Percentiles rank a stretch among this genome's conserved stretches.
phyloP scores from a whole-genome alignment of 2,888 invertebrate genomes.

The Drosophila barbarae region DNA sequence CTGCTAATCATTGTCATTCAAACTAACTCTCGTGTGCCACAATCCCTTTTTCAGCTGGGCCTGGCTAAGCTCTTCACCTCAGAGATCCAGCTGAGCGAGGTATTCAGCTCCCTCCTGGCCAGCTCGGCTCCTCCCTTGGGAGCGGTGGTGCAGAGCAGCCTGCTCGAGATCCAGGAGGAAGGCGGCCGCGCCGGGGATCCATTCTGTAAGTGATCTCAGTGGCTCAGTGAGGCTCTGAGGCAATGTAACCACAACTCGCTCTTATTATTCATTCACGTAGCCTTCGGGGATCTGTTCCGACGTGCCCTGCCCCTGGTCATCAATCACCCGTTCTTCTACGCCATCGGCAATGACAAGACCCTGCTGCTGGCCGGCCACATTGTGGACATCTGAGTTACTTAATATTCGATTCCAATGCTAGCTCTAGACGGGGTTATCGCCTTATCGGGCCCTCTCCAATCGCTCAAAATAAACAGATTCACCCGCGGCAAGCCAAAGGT shows the following conservation, averaged over 20 bases:
- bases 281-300: slow-evolving; percentile 62
- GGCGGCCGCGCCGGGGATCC: slow-evolving; percentile 44
- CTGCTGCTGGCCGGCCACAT: slow-evolving; percentile 66
- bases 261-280: slow-evolving; percentile 15
- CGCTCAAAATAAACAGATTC: slow-evolving; percentile 31
- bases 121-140: slow-evolving; percentile 61
- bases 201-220: slow-evolving; percentile 51
- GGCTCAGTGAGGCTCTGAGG: neutral
- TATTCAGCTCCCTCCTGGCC: slow-evolving; percentile 55
- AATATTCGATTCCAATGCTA: slow-evolving; percentile 18
- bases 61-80: slow-evolving; percentile 50
- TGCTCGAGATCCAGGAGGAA: slow-evolving; percentile 51
- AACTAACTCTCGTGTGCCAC: neutral
- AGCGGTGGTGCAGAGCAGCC: slow-evolving; percentile 52
- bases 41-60: slow-evolving; percentile 47
- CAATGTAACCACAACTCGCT: slow-evolving; percentile 35
- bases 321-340: slow-evolving; percentile 72
- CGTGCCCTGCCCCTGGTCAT: slow-evolving; percentile 57
- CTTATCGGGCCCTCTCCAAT: slow-evolving; percentile 48
- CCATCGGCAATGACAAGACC: slow-evolving; percentile 54
- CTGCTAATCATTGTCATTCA: too few species aligned
- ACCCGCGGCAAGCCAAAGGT: slow-evolving; percentile 50
- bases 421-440: slow-evolving; percentile 50
- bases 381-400: slow-evolving; percentile 50
- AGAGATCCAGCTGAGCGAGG: slow-evolving; percentile 50